Evolutionary conservation across 2,113 vertebrate genomes (phyloP), one percentile per base, ranked within the genome.

Genomic region (Sebastes fasciatus): DNA sequence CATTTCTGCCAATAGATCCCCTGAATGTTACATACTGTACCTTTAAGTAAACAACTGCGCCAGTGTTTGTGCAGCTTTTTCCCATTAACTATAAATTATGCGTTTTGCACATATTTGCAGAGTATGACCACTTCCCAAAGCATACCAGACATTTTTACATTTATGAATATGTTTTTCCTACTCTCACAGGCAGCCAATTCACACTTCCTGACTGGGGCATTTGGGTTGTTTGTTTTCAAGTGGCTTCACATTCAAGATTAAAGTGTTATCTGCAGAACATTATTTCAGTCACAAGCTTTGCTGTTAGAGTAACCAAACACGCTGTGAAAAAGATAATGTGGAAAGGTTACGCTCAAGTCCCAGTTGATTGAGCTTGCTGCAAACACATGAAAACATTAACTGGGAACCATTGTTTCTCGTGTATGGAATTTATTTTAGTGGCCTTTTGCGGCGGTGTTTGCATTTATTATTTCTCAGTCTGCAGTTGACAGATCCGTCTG

Each of bases 101-200:
- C 4, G 46, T 49, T 70, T 60, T 26, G 5, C 23, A 51, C 60
- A 21, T 72, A 64, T 69, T 43, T 40, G 61, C 17, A 63, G 57
- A 52, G 58, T 70, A 49, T 6, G 40, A 68, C 6, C 23, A 69
- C 49, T 49, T 86, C 72, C 43, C 26, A 74, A 26, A 40, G 52
- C 57, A 69, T 75, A 42, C 14, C 16, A 46, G 26, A 79, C 21
- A 58, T 86, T 43, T 82, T 62, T 68, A 51, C 60, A 75, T 62
- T 12, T 5, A 63, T 75, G 2, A 64, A 73, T 68, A 77, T 54
- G 61, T 69, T 48, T 74, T 11, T 19, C 6, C 61, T 14, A 9
- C 23, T 43, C 13, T 70, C 65, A 12, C 66, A 6, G 43, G 23
- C 8, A 58, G 49, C 46, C 21, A 21, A 34, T 34, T 54, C 4